Evolutionary conservation across 2,888 invertebrate species (phyloP).

Genomic region (Loripinus fragilis): DNA sequence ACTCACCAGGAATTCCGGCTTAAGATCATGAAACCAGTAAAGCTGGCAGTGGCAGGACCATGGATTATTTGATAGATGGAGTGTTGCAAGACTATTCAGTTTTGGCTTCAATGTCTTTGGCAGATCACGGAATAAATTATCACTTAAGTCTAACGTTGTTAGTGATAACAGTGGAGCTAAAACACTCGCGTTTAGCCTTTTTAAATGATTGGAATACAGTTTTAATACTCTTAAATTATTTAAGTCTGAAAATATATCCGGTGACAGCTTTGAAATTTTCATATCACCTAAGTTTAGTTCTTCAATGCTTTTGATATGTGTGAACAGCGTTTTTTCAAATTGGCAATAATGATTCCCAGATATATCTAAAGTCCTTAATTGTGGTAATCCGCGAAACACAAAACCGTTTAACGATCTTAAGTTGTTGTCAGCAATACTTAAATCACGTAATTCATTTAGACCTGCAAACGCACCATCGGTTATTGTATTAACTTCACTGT

Average conservation of each 20-base stretch:
- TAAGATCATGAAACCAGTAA: conserved; percentile 60
- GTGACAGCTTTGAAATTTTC: conserved; percentile 36
- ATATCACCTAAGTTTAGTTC: conserved; percentile 58
- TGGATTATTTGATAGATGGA: conserved; percentile 61
- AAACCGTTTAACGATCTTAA: conserved; percentile 45
- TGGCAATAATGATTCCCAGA: conserved; percentile 56
- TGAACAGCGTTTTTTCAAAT: conserved; percentile 55
- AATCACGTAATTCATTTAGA: conserved; percentile 43
- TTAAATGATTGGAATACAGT: conserved; percentile 57
- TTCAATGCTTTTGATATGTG: conserved; percentile 42
- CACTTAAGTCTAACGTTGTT: conserved; percentile 57
- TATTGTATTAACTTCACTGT: conserved; percentile 41
- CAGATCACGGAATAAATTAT: conserved; percentile 57
- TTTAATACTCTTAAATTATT: conserved; percentile 54
- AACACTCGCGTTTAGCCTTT: conserved; percentile 40
- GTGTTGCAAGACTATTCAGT: conserved; percentile 44
- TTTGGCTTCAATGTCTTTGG: conserved; percentile 48
- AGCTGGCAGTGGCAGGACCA: conserved; percentile 70
- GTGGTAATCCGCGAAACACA: conserved; percentile 55
- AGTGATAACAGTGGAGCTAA: conserved; percentile 51
- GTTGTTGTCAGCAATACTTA: conserved; percentile 59
- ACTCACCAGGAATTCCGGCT: conserved; percentile 34
- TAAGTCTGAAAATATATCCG: conserved; percentile 50
- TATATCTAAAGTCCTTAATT: conserved; percentile 55
- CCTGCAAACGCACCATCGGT: conserved; percentile 50